Percentiles rank a stretch among this genome's conserved stretches.
These are phyloP conservation scores for Oenanthe melanoleuca DNA, from an alignment of 2,113 vertebrate genomes.

Conservation along the genomic window DNA sequence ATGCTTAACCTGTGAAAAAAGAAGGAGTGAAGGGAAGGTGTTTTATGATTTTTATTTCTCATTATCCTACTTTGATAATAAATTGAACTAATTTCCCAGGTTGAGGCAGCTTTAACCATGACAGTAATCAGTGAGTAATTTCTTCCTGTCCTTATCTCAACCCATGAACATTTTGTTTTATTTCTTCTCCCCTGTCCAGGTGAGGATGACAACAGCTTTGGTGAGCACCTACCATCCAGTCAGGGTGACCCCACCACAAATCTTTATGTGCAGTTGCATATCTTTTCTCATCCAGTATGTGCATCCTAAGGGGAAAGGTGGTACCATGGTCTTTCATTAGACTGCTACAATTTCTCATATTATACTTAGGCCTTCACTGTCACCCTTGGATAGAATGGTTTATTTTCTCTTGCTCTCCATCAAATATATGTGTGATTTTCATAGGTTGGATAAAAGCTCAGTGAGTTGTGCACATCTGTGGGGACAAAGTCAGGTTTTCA, in stretches of 20 bases:
- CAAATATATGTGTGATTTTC: background rate
- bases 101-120: background rate
- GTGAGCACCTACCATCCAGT: background rate
- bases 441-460: background rate
- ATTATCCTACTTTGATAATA: background rate
- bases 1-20: background rate
- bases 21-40: background rate
- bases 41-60: background rate
- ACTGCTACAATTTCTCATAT: background rate
- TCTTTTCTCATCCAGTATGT: background rate
- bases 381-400: background rate
- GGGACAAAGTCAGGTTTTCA: background rate
- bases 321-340: background rate
- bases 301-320: background rate
- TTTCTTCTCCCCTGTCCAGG: background rate
- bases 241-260: background rate
- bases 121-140: background rate
- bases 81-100: background rate
- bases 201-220: background rate
- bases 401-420: background rate
- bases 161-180: background rate
- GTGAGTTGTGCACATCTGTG: background rate
- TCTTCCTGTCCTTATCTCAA: background rate
- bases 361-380: background rate
- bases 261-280: fast-evolving